Evolutionary conservation across 1,140 invertebrate genomes (phyloP), one percentile per base, ranked within the genome.

Genomic region (Hycleus phaleratus): DNA sequence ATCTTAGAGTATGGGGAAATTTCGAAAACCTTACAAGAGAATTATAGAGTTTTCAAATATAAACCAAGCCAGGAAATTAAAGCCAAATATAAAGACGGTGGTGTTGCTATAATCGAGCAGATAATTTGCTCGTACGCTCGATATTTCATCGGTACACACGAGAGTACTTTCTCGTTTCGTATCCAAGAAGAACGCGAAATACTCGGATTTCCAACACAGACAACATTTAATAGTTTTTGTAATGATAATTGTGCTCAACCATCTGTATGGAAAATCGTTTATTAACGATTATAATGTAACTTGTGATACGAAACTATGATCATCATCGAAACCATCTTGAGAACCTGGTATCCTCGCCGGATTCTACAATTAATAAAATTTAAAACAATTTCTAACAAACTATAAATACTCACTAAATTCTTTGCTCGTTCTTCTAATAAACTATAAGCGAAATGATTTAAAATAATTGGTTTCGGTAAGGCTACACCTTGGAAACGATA

Each of bases 151-250:
- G 95, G 96, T 26, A 94, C 92, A 1, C 81, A 88, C 70, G 91
- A 93, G 70, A 98, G 95, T 60, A 98, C 96, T 25, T 98, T 97
- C 76, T 90, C 94, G 9, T 96, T 91, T 72, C 80, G 95, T 49
- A 98, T 98, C 61, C 93, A 97, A 79, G 96, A 98, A 74, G 95
- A 98, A 72, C 80, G 96, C 45, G 95, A 98, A 77, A 95, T 98
- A 59, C 71, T 97, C 12, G 92, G 93, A 4, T 95, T 95, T 74
- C 75, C 81, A 38, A 76, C 81, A 57, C 70, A 84, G 39, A 86
- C 83, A 10, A 98, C 95, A 18, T 98, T 96, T 73, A 97, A 97
- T 75, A 78, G 84, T 56, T 79, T 98, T 10, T 98, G 95, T 74
- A 81, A 75, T 42, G 64, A 69, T 24, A 63, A 59, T 5, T 79